Base-by-base conservation (phyloP, 2,888 invertebrate genomes). In the Cerceris ruficornis region DNA sequence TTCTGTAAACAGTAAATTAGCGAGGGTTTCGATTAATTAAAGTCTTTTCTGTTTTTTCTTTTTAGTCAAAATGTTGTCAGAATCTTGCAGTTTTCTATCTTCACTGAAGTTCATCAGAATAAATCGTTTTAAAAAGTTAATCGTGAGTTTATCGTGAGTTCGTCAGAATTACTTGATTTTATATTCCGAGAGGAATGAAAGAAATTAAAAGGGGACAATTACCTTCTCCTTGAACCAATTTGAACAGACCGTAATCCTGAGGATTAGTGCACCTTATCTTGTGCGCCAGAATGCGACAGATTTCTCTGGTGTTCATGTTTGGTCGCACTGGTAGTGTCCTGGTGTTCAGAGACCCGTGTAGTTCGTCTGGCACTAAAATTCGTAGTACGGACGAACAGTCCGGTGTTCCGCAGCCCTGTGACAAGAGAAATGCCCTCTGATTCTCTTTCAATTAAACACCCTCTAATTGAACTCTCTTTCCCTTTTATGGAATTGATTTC, bases 211-310 rank as follows among this genome's bases (percentile, higher is more conserved):
- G 65, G n/a, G 46, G 49, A 66, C 9, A 9, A 0, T 43, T 82
- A 97, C 97, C 97, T 94, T 98, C 97, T 86, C 98, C 98, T 90
- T 98, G 97, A 71, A 97, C 96, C 76, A 98, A 93, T 82, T 97
- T 96, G 91, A 97, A 98, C 69, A 99, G 94, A 69, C 97, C 98
- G 91, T 98, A 98, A 92, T 99, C 98, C 93, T 98, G 98, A 15
- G 98, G 98, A 93, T 98, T 99, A 73, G 98, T 98, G 86, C 99
- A 98, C 89, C 97, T 95, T 73, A 98, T 97, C 90, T 98, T 98
- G 91, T 98, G 98, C 14, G 98, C 98, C 71, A 99, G 96, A 90
- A 98, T 97, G 66, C 98, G 96, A 93, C 98, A 98, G 69, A 99
- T 96, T 93, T 98, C 98, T 66, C 96, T 95, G 0, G 98, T 98